Evolutionary conservation across 2,888 invertebrate species (phyloP).

Genomic region (Coleophora deauratella): DNA sequence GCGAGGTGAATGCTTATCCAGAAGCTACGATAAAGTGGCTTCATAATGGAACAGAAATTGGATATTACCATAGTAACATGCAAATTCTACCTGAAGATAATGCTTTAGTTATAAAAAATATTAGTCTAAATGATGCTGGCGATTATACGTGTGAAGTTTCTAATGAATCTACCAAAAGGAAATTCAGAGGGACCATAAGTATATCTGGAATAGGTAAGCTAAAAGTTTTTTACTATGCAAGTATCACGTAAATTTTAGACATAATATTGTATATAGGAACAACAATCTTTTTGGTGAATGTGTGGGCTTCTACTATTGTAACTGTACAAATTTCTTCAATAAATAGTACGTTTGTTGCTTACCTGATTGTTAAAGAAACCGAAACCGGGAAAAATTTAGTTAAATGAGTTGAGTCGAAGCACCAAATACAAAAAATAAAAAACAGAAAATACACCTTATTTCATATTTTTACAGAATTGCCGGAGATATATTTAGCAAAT

Average conservation of each 20-base stretch:
- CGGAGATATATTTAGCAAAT: slow-evolving; percentile 28
- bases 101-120: slow-evolving; percentile 37
- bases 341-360: no score
- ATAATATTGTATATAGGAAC: no score
- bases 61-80: slow-evolving; percentile 19
- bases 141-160: slow-evolving; percentile 38
- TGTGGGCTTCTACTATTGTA: no score
- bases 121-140: slow-evolving; percentile 40
- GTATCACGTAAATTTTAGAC: background rate
- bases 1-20: slow-evolving; percentile 49
- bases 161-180: slow-evolving; percentile 29
- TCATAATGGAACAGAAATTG: slow-evolving; percentile 35
- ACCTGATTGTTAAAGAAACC: no score
- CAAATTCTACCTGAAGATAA: slow-evolving; percentile 27
- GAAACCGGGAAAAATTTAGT: no score
- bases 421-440: no score
- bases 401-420: no score
- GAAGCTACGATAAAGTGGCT: slow-evolving; percentile 45
- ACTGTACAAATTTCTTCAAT: no score
- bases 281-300: no score
- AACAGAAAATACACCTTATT: no score
- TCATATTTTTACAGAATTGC: slow-evolving; percentile 42
- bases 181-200: slow-evolving; percentile 26
- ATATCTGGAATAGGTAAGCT: slow-evolving; percentile 51
- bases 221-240: background rate